These are phyloP conservation scores for Herminia tarsipennalis DNA, from an alignment of 2,888 invertebrate species.

Conservation along the genomic window DNA sequence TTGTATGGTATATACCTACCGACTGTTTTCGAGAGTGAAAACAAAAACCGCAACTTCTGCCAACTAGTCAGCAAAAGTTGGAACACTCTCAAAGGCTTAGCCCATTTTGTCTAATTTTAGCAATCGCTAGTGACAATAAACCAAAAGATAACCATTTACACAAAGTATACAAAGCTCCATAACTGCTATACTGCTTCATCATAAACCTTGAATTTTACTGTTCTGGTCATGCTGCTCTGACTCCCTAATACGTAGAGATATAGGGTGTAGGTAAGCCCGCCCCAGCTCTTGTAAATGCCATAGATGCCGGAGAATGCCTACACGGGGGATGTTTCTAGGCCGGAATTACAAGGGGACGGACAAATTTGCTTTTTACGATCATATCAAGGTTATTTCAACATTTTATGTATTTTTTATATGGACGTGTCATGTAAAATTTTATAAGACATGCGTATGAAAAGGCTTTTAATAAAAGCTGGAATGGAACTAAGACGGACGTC, in stretches of 20 bases:
- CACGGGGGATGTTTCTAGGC: constrained; percentile 40
- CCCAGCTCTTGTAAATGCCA: constrained; percentile 45
- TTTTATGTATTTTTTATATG: constrained; percentile 36
- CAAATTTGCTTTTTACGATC: constrained; percentile 52
- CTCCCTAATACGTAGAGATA: constrained; percentile 17
- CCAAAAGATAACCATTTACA: no score
- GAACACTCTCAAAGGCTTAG: no score
- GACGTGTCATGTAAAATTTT: constrained; percentile 9
- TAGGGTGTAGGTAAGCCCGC: constrained; percentile 43
- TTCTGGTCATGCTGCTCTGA: constrained; percentile 1
- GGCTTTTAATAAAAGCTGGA: no score
- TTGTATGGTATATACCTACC: no score
- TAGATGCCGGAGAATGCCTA: constrained; percentile 41
- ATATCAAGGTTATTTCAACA: constrained; percentile 43
- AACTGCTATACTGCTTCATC: background rate
- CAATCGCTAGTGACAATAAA: no score
- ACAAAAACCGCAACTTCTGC: no score
- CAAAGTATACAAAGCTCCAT: background rate
- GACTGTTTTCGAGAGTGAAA: no score
- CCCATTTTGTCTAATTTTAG: no score
- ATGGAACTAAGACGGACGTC: no score
- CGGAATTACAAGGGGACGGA: constrained; percentile 45
- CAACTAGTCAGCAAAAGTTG: no score
- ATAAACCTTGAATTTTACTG: constrained; percentile 10
- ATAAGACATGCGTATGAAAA: no score